Base-by-base conservation (phyloP, 2,888 invertebrate genomes). In the Fragum whitleyi region DNA sequence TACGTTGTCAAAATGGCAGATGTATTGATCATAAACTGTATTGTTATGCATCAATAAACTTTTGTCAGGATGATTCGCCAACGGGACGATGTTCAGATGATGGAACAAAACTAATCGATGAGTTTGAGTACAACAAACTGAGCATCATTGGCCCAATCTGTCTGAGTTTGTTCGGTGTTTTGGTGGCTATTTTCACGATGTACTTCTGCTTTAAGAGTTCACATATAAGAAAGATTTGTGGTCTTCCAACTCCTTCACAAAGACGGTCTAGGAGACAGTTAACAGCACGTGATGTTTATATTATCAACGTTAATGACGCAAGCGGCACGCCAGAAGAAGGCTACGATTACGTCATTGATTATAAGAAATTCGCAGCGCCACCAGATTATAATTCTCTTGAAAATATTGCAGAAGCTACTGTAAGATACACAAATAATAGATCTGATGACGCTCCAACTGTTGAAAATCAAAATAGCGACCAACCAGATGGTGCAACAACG, bases 281-380 rank as follows among this genome's bases (percentile, higher is more conserved):
- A 9, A 62, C 62, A 7, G 62, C 62, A 32, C 62, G 62, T 62
- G 62, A 62, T n/a, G 62, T 62, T 19, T 62, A 62, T 9, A 62
- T 62, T 5, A 62, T 62, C n/a, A 62, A 62, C 32, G 62, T 62
- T 16, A 32, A 28, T n/a, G 62, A 62, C 36, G 36, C 36, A 23
- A 28, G 62, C 1, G 62, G 62, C 6, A 62, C 62, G 9, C 62
- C 62, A 2, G 62, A 62, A 19, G 62, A 62, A n/a, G 62, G 62
- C 1, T 62, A 62, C n/a, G 62, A 62, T 62, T 62, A 62, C 62
- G 62, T 62, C 55, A 57, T 71, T 7, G 71, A 71, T 26, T 71
- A 71, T 19, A 55, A 55, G n/a, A 51, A 32, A 19, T 71, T 39
- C 55, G 32, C 57, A 16, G 53, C 55, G 29, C 71, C 71, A 14